Base-by-base conservation (phyloP, 2,797 vertebrate species). In the Crenichthys baileyi region DNA sequence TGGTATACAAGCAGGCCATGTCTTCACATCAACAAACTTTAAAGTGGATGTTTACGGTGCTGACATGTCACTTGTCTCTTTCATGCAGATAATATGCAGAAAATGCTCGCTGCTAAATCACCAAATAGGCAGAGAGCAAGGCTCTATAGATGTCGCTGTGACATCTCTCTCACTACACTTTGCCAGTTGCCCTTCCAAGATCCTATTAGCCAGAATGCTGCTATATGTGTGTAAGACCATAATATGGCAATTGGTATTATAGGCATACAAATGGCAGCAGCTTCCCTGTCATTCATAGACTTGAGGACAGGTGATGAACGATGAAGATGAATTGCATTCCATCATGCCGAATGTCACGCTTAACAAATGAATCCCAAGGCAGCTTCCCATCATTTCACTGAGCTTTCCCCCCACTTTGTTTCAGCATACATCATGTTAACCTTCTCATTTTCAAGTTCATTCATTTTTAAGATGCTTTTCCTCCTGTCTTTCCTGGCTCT, bases 371-470 rank as follows among this genome's bases (percentile, higher is more conserved):
- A 94, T 94, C 93, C 87, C 76, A 81, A 85, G 82, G 90, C 88
- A 68, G 86, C 90, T 87, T 82, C 91, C 93, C 91, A 92, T 94
- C 91, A 94, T 95, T 92, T 83, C 93, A 93, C 93, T 88, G 88
- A 92, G 93, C 89, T 85, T 82, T 83, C 68, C 72, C 77, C 73
- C 26, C 8, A 58, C 84, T 74, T 78, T 81, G 87, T 90, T 91
- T 93, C 87, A 41, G 87, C 90, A 94, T 94, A 91, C 92, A 95
- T 95, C 94, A 93, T 87, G 86, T 93, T 95, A 95, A 95, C 93
- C 92, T 94, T 95, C 92, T 92, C 90, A 91, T 94, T 93, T 94
- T 93, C 90, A 94, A 94, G 91, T 94, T 94, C 93, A 95, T 94
- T 90, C 93, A 95, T 94, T 93, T 94, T 95, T 95, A 93, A 94